Conservation (phyloP, 2,113 vertebrate genomes). For the Steatornis caripensis region DNA sequence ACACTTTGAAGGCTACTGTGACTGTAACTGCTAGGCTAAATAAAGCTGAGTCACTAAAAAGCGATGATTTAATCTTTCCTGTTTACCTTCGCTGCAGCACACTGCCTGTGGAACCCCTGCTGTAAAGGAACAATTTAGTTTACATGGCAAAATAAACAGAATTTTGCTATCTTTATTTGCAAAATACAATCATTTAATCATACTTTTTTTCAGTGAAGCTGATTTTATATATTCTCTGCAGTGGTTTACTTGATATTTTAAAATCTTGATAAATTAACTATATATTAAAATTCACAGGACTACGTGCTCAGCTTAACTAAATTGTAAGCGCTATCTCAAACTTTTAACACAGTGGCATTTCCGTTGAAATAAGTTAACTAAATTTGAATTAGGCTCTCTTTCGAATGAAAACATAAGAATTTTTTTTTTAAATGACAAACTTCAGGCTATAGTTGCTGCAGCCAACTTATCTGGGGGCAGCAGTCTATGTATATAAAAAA, state of each 20-base stretch:
- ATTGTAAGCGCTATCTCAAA: background rate
- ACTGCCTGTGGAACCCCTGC: background rate
- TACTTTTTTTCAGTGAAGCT: background rate
- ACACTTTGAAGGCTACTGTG: background rate
- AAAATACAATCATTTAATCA: background rate
- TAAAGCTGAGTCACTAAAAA: slow-evolving; percentile 46
- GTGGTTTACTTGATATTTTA: background rate
- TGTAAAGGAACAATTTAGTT: background rate
- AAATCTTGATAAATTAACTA: background rate
- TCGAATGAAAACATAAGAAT: background rate
- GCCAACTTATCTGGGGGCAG: background rate
- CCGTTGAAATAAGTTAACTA: background rate
- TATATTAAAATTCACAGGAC: background rate
- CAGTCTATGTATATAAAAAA: fast-evolving
- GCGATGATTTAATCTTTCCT: background rate
- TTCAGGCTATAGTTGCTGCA: background rate
- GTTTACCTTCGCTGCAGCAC: background rate
- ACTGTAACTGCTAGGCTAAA: background rate
- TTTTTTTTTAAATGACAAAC: background rate
- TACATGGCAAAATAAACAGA: background rate
- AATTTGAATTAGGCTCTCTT: background rate
- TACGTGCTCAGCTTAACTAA: background rate
- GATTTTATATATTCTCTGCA: background rate
- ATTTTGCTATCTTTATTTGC: background rate
- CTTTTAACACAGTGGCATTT: background rate